phyloP scores from a whole-genome alignment of 2,113 vertebrate species.

The Oplegnathus fasciatus region DNA sequence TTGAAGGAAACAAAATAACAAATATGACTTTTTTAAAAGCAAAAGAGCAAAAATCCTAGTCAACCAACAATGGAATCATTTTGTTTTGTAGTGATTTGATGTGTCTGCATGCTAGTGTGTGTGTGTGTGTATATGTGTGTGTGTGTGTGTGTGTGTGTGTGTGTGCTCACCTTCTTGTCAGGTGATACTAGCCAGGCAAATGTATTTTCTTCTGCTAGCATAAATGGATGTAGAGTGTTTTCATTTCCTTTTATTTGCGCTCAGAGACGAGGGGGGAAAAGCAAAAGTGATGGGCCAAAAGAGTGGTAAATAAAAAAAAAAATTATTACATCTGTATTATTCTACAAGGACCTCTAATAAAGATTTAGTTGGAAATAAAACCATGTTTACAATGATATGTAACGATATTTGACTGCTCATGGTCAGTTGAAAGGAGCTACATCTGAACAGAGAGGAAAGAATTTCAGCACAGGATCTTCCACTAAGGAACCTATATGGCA shows the following conservation, averaged over 20 bases:
- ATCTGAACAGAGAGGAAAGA: not conserved
- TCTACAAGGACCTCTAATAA: not conserved
- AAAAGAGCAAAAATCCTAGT: too few relatives aligned
- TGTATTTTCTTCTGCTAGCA: not conserved
- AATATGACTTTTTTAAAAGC: too few relatives aligned
- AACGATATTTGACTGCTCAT: too few relatives aligned
- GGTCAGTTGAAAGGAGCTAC: not conserved
- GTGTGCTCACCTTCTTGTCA: not conserved
- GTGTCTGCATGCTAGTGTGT: too few relatives aligned
- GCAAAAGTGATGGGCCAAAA: not conserved
- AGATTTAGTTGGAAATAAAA: not conserved
- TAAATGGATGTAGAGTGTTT: not conserved
- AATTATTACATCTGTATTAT: not conserved
- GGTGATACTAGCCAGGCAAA: not conserved
- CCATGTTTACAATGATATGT: not conserved
- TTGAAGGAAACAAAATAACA: too few relatives aligned
- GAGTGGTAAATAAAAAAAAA: not conserved
- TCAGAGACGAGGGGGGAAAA: not conserved
- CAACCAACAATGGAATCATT: not conserved
- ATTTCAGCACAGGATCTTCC: not conserved
- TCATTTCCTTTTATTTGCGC: not conserved
- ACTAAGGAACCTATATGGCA: not conserved
- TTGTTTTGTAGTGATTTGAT: not conserved
- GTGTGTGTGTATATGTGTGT: too few relatives aligned
- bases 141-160: too few relatives aligned